A percentile compares a stretch with the other conserved stretches of the same genome.
These are phyloP conservation scores for Battus philenor DNA, from an alignment of 1,140 invertebrate genomes.

Conservation along the genomic window DNA sequence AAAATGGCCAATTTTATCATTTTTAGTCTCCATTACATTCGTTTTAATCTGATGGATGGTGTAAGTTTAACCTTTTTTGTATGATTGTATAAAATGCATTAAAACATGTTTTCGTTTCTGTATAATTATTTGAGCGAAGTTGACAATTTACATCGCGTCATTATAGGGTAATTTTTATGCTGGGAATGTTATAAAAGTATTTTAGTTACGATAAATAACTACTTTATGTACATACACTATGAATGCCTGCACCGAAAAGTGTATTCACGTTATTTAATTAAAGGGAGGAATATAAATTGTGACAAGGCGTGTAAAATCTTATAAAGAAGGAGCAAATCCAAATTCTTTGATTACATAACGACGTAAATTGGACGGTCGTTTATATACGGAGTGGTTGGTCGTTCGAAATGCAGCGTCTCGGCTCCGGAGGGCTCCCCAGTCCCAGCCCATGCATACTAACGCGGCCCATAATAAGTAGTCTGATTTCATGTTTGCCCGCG, in stretches of 20 bases:
- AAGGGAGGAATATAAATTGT: no score
- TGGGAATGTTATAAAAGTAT: no score
- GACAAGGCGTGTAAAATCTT: neutral
- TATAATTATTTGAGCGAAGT: constrained; percentile 8
- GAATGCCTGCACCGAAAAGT: no score
- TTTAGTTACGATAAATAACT: no score
- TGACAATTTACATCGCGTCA: neutral
- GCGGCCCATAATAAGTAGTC: constrained; percentile 58
- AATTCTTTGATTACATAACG: constrained; percentile 13
- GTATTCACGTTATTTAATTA: no score
- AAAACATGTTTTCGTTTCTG: constrained; percentile 5
- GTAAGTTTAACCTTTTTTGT: constrained; percentile 19
- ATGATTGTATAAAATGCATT: constrained; percentile 8
- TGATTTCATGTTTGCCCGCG: constrained; percentile 55
- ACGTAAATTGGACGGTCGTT: constrained; percentile 48
- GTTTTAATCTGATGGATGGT: constrained; percentile 24
- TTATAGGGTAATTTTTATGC: neutral
- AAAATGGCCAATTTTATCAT: constrained; percentile 52
- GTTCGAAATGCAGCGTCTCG: constrained; percentile 36
- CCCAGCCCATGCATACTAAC: constrained; percentile 74
- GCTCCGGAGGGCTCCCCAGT: constrained; percentile 33
- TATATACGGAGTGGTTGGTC: constrained; percentile 37
- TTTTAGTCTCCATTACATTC: constrained; percentile 21
- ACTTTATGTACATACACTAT: no score
- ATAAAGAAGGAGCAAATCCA: constrained; percentile 1